Evolutionary conservation across 2,888 invertebrate species (phyloP), one percentile per base, ranked within the genome.

Genomic region (Panzeria rudis): DNA sequence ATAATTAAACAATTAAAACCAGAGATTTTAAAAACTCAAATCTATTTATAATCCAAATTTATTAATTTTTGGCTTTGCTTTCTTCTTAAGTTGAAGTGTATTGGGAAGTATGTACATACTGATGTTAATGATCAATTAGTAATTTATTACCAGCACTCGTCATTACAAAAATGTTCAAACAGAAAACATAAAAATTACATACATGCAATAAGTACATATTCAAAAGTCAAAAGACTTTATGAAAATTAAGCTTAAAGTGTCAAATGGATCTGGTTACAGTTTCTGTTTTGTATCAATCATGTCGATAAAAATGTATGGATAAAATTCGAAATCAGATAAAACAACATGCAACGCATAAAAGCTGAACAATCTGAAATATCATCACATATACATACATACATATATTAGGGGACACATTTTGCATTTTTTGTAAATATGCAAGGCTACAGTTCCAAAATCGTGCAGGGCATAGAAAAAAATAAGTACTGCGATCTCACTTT

Each of bases 171-270:
- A 23, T 54, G 41, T 62, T 54, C 54, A 41, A 64, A 44, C 3
- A n/a, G 32, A 3, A 6, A 17, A 17, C 35, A 20, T 6, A 44
- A 29, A 38, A n/a, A n/a, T n/a, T n/a, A n/a, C n/a, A n/a, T 59
- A 64, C 5, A 62, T 35, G 13, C 6, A 54, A 47, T 47, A 38
- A n/a, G n/a, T n/a, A n/a, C n/a, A n/a, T 20, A 44, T 62, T 68
- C 25, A 75, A 32, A 3, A n/a, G n/a, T n/a, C n/a, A n/a, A n/a
- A n/a, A n/a, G n/a, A n/a, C n/a, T n/a, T n/a, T n/a, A n/a, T 32
- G 7, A 81, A 52, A 81, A 52, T 66, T 56, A 56, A 75, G 61
- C 69, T 69, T 64, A 56, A 82, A 76, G 76, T 77, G 76, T 82
- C 71, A 72, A 77, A 61, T 71, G 35, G 64, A 29, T 68, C 61